A percentile compares a stretch with the other conserved stretches of the same genome.
Conservation (phyloP, 2,113 vertebrate genomes). For the Ammodytes dubius region DNA sequence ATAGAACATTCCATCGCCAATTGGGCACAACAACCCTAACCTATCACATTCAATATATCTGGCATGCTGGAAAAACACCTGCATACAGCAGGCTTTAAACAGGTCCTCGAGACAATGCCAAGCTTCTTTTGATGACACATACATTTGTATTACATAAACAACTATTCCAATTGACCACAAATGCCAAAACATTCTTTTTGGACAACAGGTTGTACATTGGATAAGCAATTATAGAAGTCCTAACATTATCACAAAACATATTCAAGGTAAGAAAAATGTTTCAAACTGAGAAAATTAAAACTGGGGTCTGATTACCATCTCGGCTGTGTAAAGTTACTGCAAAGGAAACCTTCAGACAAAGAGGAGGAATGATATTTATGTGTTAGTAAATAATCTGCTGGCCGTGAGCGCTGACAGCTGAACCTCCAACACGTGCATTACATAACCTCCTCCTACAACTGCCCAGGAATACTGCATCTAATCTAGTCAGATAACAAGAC, state of each 20-base stretch:
- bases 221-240: not conserved
- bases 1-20: too few species aligned
- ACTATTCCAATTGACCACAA: not conserved
- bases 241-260: not conserved
- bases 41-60: not conserved
- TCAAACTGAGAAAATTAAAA: not conserved
- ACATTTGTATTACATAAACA: not conserved
- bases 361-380: not conserved
- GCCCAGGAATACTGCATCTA: slow-evolving; percentile 4
- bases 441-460: slow-evolving; percentile 24
- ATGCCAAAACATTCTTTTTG: not conserved
- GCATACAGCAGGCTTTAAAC: not conserved
- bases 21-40: not conserved
- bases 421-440: slow-evolving; percentile 10
- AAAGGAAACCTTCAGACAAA: not conserved
- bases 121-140: not conserved
- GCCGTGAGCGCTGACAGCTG: slow-evolving; percentile 4
- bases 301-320: not conserved
- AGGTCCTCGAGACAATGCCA: not conserved
- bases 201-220: not conserved
- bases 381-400: slow-evolving; percentile 10
- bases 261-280: not conserved
- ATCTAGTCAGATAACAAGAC: slow-evolving; percentile 3
- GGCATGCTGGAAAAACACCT: not conserved
- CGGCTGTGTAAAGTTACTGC: not conserved